Evolutionary conservation across 2,888 invertebrate species (phyloP).

Genomic region (Netelia melanura): DNA sequence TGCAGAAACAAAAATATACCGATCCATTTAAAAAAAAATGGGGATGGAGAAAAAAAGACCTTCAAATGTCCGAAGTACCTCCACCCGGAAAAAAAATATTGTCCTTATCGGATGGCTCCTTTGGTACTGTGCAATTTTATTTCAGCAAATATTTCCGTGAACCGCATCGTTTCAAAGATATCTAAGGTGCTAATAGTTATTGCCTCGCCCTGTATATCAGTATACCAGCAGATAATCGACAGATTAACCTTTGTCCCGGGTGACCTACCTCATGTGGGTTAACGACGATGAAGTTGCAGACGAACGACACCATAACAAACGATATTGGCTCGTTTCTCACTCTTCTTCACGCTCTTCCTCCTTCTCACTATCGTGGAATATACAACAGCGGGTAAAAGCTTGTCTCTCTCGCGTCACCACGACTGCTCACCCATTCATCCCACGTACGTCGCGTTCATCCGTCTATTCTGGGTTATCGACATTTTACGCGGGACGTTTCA

Average conservation of each 20-base stretch:
- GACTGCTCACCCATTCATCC: constrained; percentile 71
- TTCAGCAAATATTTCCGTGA: too few relatives aligned
- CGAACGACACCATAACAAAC: constrained; percentile 71
- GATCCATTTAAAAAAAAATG: neutral
- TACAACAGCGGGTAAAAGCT: constrained; percentile 40
- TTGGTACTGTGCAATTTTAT: too few relatives aligned
- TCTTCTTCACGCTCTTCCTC: constrained; percentile 37
- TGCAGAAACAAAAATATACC: too few relatives aligned
- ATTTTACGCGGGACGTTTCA: constrained; percentile 72
- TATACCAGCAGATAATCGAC: constrained; percentile 72
- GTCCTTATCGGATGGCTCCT: too few relatives aligned
- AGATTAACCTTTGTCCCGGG: constrained; percentile 77
- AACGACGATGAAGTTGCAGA: constrained; percentile 46
- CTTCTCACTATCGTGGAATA: constrained; percentile 14
- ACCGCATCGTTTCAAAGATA: too few relatives aligned
- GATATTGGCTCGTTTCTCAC: constrained; percentile 71
- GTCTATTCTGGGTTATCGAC: constrained; percentile 72
- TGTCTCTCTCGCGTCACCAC: constrained; percentile 62
- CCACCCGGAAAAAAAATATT: too few relatives aligned
- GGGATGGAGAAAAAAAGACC: too few relatives aligned
- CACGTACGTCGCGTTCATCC: constrained; percentile 43
- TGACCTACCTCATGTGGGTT: constrained; percentile 75
- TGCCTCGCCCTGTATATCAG: neutral
- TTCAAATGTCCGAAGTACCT: too few relatives aligned
- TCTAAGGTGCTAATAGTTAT: too few relatives aligned